These are phyloP conservation scores for Phacellophora camtschatica DNA, from an alignment of 30 jellyfish, hydroid and myxozoan species.

Conservation along the genomic window DNA sequence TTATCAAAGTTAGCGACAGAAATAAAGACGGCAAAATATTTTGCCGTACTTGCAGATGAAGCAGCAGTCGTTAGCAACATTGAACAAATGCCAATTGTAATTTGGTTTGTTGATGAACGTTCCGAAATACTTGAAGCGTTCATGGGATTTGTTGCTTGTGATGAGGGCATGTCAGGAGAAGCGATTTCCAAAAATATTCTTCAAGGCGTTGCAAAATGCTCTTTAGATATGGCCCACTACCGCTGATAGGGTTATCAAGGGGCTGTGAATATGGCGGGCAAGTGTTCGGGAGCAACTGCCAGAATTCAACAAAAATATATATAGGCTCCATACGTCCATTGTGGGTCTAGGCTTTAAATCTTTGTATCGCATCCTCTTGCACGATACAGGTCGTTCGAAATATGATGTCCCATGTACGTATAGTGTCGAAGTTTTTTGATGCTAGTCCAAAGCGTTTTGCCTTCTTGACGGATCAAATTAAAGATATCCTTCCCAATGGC, in stretches of 20 bases:
- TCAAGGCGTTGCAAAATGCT: too few relatives aligned
- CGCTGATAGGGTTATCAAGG: not conserved
- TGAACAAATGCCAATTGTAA: slow-evolving; percentile 50
- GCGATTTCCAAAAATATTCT: too few relatives aligned
- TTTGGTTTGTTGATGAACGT: slow-evolving; percentile 1
- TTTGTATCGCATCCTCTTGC: too few relatives aligned
- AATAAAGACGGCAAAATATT: slow-evolving; percentile 14
- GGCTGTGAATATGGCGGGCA: not conserved
- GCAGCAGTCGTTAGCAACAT: slow-evolving; percentile 29
- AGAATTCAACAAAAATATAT: too few relatives aligned
- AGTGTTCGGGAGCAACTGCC: too few relatives aligned
- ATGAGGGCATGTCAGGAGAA: not conserved
- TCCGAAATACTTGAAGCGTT: not conserved
- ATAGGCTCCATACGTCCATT: too few relatives aligned
- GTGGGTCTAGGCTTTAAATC: too few relatives aligned
- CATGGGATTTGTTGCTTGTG: slow-evolving; percentile 1
- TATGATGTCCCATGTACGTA: too few relatives aligned
- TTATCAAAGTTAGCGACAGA: too few relatives aligned
- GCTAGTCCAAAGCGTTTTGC: not conserved
- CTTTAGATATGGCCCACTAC: not conserved
- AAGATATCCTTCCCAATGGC: not conserved
- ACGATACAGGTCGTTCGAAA: too few relatives aligned
- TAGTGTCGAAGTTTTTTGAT: too few relatives aligned
- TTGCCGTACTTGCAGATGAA: slow-evolving; percentile 47
- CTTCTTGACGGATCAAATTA: not conserved